Evolutionary conservation across 2,888 invertebrate species (phyloP).

Genomic region (Acleris emargana): DNA sequence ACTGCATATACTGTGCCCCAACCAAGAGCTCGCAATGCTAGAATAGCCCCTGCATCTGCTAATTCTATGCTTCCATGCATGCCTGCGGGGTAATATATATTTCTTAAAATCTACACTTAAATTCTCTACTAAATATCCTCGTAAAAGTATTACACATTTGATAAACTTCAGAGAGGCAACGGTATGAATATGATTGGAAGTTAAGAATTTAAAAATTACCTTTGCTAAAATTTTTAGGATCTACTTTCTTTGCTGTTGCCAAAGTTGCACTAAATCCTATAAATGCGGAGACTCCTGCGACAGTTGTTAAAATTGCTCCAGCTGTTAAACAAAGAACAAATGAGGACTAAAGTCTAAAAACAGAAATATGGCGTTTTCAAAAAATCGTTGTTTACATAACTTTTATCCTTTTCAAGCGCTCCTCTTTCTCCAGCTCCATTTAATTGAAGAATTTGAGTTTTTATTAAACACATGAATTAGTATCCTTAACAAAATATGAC

Average conservation of each 20-base stretch:
- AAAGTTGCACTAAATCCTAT: slow-evolving; percentile 92
- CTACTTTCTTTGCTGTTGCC: slow-evolving; percentile 90
- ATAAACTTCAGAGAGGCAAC: no score
- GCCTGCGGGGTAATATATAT: slow-evolving; percentile 55
- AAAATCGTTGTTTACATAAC: slow-evolving; percentile 46
- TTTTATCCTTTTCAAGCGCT: slow-evolving; percentile 74
- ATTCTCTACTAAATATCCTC: no score
- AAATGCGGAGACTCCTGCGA: slow-evolving; percentile 91
- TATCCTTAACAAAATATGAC: background rate
- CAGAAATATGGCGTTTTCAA: background rate
- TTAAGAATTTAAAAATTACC: slow-evolving; percentile 58
- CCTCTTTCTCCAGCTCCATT: slow-evolving; percentile 57
- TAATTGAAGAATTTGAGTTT: background rate
- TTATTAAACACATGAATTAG: background rate
- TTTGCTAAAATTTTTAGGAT: slow-evolving; percentile 91
- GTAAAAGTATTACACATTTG: no score
- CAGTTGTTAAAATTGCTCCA: slow-evolving; percentile 87
- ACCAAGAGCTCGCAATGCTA: slow-evolving; percentile 93
- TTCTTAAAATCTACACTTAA: background rate
- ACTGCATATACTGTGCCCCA: slow-evolving; percentile 95
- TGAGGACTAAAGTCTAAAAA: background rate
- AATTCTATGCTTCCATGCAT: slow-evolving; percentile 84
- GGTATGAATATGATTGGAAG: background rate
- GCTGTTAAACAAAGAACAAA: slow-evolving; percentile 74
- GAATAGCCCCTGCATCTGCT: slow-evolving; percentile 89